Percentiles rank a stretch among this genome's conserved stretches.
Evolutionary conservation across 2,797 vertebrate genomes (phyloP).

Genomic region (Otolemur crassicaudatus): DNA sequence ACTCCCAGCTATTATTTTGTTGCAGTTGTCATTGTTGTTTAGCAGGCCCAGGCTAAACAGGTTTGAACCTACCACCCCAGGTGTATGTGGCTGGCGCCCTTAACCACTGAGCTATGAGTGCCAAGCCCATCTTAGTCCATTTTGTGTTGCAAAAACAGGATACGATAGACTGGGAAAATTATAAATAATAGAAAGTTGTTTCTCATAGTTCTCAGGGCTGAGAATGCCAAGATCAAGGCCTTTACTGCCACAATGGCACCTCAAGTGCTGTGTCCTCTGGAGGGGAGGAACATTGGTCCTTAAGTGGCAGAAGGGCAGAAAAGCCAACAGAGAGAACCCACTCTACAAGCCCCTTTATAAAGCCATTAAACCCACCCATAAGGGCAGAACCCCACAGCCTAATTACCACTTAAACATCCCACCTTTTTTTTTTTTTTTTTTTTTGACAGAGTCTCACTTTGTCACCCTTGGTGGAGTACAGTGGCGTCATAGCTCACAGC

Average conservation of each 20-base stretch:
- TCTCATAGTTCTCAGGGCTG: background rate
- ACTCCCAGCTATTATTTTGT: too few species aligned
- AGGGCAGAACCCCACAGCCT: background rate
- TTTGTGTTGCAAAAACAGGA: background rate
- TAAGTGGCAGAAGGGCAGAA: background rate
- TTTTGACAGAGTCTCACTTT: too few species aligned
- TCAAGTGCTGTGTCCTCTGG: fast-evolving
- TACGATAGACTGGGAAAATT: background rate
- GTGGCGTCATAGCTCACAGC: too few species aligned
- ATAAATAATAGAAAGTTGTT: background rate
- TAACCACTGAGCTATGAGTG: too few species aligned
- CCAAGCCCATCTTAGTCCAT: background rate
- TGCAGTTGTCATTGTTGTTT: too few species aligned
- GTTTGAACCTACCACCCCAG: too few species aligned
- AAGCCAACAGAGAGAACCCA: background rate
- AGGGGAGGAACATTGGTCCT: background rate
- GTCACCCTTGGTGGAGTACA: too few species aligned
- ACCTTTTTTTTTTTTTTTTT: background rate
- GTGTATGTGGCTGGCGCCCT: too few species aligned
- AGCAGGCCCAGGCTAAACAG: too few species aligned
- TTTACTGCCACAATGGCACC: background rate
- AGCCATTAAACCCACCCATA: background rate
- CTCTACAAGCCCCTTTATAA: background rate
- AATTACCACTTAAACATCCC: background rate
- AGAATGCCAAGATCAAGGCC: background rate